Percentiles rank a stretch among this genome's conserved stretches.
Conservation (phyloP, 2,888 invertebrate species). For the Hyalella azteca region DNA sequence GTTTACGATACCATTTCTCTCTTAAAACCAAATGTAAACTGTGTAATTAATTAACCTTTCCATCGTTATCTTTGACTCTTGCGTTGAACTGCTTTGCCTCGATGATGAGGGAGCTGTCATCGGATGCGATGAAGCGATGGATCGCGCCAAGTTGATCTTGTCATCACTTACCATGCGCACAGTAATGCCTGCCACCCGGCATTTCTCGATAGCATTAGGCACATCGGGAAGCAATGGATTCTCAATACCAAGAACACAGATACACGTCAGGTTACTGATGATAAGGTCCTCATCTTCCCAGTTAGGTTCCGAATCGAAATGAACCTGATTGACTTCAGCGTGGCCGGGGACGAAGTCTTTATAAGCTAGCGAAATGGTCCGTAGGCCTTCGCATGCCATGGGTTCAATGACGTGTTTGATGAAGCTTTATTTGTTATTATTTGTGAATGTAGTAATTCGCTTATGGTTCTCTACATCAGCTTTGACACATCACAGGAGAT, state of each 20-base stretch:
- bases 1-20: too few species aligned
- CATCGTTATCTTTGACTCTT: conserved; percentile 84
- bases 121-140: conserved; percentile 92
- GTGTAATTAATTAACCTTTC: conserved; percentile 73
- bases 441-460: conserved; percentile 79
- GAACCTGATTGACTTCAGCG: conserved; percentile 84
- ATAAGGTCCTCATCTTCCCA: conserved; percentile 97
- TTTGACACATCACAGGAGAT: too few species aligned
- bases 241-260: conserved; percentile 97
- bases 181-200: conserved; percentile 97
- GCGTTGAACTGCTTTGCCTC: conserved; percentile 98
- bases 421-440: conserved; percentile 89
- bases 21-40: too few species aligned
- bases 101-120: conserved; percentile 92
- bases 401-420: conserved; percentile 95
- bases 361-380: conserved; percentile 94
- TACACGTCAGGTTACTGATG: conserved; percentile 88
- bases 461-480: too few species aligned
- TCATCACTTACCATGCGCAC: conserved; percentile 99
- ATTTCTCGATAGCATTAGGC: conserved; percentile 92
- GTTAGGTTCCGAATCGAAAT: conserved; percentile 87
- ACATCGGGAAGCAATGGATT: conserved; percentile 97
- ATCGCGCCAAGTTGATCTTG: conserved; percentile 97
- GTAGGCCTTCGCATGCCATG: conserved; percentile 95
- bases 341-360: conserved; percentile 92